Evolutionary conservation across 1,140 invertebrate species (phyloP).

Genomic region (Hermatobates lingyangjiaoensis): DNA sequence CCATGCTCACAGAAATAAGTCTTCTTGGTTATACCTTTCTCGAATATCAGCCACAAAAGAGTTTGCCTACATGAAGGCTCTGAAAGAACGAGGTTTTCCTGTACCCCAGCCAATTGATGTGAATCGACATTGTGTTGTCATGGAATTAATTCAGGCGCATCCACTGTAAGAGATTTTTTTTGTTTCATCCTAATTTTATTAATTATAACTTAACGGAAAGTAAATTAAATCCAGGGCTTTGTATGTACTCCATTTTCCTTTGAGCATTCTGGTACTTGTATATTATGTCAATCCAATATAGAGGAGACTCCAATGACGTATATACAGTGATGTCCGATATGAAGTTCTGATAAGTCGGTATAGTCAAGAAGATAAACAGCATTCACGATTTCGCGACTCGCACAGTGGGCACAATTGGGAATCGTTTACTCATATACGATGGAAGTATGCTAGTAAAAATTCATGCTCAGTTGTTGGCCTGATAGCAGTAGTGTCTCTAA

Average conservation of each 20-base stretch:
- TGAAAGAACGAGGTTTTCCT: slow-evolving; percentile 78
- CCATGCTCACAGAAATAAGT: slow-evolving; percentile 69
- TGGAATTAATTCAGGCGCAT: slow-evolving; percentile 73
- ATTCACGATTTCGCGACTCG: too few species aligned
- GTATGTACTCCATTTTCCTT: not conserved
- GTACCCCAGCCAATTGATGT: slow-evolving; percentile 89
- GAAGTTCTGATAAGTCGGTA: too few species aligned
- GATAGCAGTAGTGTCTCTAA: too few species aligned
- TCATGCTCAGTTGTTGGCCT: too few species aligned
- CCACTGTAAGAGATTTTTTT: slow-evolving; percentile 37
- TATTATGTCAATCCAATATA: too few species aligned
- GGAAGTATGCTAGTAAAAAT: too few species aligned
- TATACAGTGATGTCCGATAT: too few species aligned
- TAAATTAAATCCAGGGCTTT: too few species aligned
- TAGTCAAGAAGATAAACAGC: too few species aligned
- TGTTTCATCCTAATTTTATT: not conserved
- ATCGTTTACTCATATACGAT: too few species aligned
- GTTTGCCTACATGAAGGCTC: slow-evolving; percentile 93
- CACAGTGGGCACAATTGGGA: too few species aligned
- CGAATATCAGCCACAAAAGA: slow-evolving; percentile 92
- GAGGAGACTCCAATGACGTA: too few species aligned
- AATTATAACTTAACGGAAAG: not conserved
- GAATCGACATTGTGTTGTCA: slow-evolving; percentile 90
- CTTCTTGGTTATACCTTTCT: slow-evolving; percentile 95
- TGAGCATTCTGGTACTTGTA: not conserved